These are phyloP conservation scores for Ptychodera flava DNA, from an alignment of 35 echinoderm and acorn worm species.

Conservation along the genomic window DNA sequence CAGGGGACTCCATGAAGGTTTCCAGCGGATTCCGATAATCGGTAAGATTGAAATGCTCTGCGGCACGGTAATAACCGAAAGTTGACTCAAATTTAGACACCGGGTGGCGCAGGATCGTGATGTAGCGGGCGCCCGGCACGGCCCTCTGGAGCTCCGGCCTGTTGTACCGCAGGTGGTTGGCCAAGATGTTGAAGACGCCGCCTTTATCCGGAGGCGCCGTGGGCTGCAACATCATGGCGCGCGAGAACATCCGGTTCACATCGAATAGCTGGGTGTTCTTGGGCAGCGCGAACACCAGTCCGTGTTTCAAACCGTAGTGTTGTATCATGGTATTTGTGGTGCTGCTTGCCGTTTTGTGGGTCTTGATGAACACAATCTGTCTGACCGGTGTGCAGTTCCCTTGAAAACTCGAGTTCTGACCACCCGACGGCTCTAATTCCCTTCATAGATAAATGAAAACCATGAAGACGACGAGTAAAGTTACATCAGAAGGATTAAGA, in stretches of 20 bases:
- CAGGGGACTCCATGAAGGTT: no score
- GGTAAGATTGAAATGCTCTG: no score
- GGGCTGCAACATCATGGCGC: background rate
- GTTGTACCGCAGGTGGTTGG: background rate
- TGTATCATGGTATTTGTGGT: slow-evolving; percentile 14
- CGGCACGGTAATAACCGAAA: slow-evolving; percentile 36
- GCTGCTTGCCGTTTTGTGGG: slow-evolving; percentile 21
- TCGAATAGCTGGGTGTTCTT: slow-evolving; percentile 10
- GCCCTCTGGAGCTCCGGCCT: slow-evolving; percentile 17
- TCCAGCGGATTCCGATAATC: no score
- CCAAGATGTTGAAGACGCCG: slow-evolving; percentile 16
- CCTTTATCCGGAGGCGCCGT: no score
- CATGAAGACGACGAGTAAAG: no score
- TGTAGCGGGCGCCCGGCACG: slow-evolving; percentile 50
- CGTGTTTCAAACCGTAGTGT: slow-evolving; percentile 4
- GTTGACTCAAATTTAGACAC: slow-evolving; percentile 64
- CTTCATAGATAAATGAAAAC: no score
- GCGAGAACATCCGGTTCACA: background rate
- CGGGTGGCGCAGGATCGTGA: slow-evolving; percentile 66
- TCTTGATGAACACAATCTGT: background rate
- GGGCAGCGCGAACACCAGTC: slow-evolving; percentile 7
- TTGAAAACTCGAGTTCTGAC: no score
- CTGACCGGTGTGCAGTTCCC: no score
- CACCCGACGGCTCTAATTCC: no score
- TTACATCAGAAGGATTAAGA: no score